Conservation (phyloP, 2,888 invertebrate genomes). For the Ethmia dodecea region DNA sequence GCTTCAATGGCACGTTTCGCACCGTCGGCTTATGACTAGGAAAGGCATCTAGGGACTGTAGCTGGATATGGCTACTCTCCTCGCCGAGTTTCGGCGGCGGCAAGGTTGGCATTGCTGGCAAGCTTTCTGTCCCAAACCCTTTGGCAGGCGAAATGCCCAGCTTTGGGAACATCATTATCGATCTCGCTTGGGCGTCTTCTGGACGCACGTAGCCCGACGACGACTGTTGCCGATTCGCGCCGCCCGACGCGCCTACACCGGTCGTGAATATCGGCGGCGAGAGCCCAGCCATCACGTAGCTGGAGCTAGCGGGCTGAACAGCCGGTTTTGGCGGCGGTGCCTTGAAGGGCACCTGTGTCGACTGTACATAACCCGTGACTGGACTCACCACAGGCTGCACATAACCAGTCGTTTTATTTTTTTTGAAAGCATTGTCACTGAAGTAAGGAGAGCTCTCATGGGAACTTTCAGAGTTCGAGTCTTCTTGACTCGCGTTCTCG, state of each 20-base stretch:
- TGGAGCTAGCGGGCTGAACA: conserved; percentile 49
- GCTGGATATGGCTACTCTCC: conserved; percentile 63
- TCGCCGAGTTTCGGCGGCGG: conserved; percentile 50
- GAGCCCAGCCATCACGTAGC: conserved; percentile 66
- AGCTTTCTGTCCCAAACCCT: conserved; percentile 58
- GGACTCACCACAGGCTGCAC: conserved; percentile 32
- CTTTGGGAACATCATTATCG: conserved; percentile 52
- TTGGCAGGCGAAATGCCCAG: conserved; percentile 50
- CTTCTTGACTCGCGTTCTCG: conserved; percentile 32
- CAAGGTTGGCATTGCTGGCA: conserved; percentile 66
- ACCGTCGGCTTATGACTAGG: conserved; percentile 58
- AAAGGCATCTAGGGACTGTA: conserved; percentile 60
- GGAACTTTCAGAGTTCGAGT: conserved; percentile 46
- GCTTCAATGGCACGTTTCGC: conserved; percentile 49
- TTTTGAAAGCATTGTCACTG: conserved; percentile 47
- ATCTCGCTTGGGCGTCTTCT: conserved; percentile 51
- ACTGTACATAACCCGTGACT: conserved; percentile 45
- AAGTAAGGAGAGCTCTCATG: conserved; percentile 51
- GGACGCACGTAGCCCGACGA: conserved; percentile 57
- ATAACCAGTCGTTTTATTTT: conserved; percentile 25
- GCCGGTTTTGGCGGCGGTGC: conserved; percentile 27
- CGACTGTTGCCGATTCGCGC: conserved; percentile 30
- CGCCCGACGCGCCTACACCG: conserved; percentile 42
- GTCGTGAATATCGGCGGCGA: conserved; percentile 59
- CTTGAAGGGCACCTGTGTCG: conserved; percentile 35